Percentiles rank a stretch among this genome's conserved stretches.
Evolutionary conservation across 2,113 vertebrate genomes (phyloP).

Genomic region (Lethenteron camtschaticum): DNA sequence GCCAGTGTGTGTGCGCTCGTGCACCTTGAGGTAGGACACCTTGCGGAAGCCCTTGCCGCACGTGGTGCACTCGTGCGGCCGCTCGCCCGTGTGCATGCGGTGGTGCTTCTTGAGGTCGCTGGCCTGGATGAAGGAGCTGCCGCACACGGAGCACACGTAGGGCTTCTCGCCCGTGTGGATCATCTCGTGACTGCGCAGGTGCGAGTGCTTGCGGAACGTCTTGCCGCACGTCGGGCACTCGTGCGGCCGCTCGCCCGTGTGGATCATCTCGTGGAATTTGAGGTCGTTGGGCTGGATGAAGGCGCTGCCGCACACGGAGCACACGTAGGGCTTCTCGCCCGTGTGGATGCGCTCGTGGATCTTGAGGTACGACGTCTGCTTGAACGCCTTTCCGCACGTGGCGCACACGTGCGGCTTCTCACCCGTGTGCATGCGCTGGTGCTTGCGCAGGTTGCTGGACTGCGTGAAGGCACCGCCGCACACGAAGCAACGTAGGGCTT

Average conservation of each 20-base stretch:
- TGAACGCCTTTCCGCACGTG: slow-evolving; percentile 1
- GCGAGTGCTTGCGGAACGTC: slow-evolving; percentile 3
- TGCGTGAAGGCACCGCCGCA: neutral
- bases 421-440: slow-evolving; percentile 6
- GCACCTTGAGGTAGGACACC: neutral
- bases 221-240: neutral
- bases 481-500: slow-evolving; percentile 1
- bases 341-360: neutral
- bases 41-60: slow-evolving; percentile 3
- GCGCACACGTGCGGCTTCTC: slow-evolving; percentile 3
- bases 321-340: neutral
- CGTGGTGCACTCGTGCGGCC: neutral
- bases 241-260: neutral
- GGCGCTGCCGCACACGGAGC: slow-evolving; percentile 3
- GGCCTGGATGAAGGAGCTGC: neutral
- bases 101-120: slow-evolving; percentile 1
- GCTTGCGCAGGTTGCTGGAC: slow-evolving; percentile 2
- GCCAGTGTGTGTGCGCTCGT: neutral
- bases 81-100: neutral
- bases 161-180: slow-evolving; percentile 2
- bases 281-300: slow-evolving; percentile 1
- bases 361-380: neutral
- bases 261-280: slow-evolving; percentile 1
- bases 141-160: neutral
- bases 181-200: slow-evolving; percentile 4